Evolutionary conservation across 2,113 vertebrate species (phyloP), one percentile per base, ranked within the genome.

Genomic region (Notiomystis cincta): DNA sequence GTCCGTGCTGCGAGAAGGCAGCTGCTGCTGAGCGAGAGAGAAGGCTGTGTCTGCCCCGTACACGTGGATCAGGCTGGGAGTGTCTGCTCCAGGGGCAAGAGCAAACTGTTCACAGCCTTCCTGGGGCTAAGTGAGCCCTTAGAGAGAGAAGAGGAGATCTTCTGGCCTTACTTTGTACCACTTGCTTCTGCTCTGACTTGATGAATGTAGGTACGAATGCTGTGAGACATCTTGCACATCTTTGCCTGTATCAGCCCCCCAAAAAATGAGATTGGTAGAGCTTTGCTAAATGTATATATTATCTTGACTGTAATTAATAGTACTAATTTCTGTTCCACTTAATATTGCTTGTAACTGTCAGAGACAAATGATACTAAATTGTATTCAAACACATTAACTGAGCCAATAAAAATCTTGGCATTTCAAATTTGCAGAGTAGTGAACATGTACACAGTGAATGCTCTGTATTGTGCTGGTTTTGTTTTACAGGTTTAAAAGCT

Each of bases 221-320:
- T 0, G 0, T 42, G 66, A 76, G 19, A 44, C 27, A n/a, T 50
- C 50, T 72, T 22, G 31, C 50, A 28, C 7, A 5, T 81, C 62
- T 85, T 53, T 66, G 45, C 64, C 20, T 33, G 0, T 61, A 77
- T 89, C 37, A 37, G 23, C 33, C 51, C 22, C 22, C 14, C 7
- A 58, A 73, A 56, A 66, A 78, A 78, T 64, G 21, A 67, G 38
- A 69, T 75, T 7, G 27, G 22, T 71, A 56, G 64, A 78, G 40
- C 69, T 70, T 77, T 91, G 44, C 57, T 61, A 25, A 6, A 89
- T 50, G 35, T 76, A n/a, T 58, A 7, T 45, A 20, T 82, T 94
- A 54, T 38, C 54, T 71, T 80, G 69, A 69, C 61, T 95, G 65
- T 70, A 93, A 77, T 83, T 94, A 86, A 87, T 64, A 81, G 57